phyloP scores from a whole-genome alignment of 2,797 vertebrate genomes.

The Pteronotus mesoamericanus region DNA sequence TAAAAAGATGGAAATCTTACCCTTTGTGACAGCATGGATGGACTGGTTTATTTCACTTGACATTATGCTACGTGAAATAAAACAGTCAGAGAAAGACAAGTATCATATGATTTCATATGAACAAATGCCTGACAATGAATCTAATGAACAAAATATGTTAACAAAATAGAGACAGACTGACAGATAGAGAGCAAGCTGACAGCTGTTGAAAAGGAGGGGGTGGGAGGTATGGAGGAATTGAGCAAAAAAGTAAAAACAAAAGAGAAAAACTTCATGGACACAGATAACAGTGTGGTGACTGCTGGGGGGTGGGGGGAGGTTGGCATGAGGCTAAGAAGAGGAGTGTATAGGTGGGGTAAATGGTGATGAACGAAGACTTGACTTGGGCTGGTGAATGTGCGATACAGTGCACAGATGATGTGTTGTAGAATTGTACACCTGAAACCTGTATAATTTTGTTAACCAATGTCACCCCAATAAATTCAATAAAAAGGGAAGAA shows the following conservation, averaged over 20 bases:
- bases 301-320: no score
- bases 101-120: background rate
- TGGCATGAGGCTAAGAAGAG: background rate
- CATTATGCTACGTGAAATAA: background rate
- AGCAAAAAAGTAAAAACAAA: background rate
- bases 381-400: no score
- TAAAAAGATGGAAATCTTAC: background rate
- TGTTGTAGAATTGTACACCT: background rate
- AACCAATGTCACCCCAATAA: background rate
- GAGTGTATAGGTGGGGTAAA: background rate
- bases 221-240: no score
- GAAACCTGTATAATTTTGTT: background rate
- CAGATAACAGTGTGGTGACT: background rate
- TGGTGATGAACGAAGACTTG: background rate
- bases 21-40: background rate
- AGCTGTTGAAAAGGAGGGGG: no score
- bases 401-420: background rate
- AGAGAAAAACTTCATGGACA: background rate
- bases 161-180: background rate
- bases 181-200: background rate
- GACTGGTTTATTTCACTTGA: no score
- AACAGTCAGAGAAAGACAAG: background rate
- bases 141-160: background rate
- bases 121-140: no score
- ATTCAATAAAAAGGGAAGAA: background rate